Evolutionary conservation across 1,140 invertebrate genomes (phyloP).

Genomic region (Adelges cooleyi): DNA sequence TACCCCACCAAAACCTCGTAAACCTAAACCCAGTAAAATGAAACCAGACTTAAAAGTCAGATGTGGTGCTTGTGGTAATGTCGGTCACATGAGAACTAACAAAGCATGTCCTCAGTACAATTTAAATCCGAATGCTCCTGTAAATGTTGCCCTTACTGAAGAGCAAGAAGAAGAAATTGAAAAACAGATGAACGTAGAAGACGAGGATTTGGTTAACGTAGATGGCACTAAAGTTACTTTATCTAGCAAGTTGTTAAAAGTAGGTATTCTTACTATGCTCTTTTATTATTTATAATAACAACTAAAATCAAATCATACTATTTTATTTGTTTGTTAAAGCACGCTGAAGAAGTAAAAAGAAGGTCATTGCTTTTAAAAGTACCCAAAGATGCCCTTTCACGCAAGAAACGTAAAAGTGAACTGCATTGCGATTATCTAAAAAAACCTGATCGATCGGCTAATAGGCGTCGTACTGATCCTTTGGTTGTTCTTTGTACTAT

Average conservation of each 20-base stretch:
- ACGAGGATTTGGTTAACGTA: conserved; percentile 79
- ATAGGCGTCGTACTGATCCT: conserved; percentile 90
- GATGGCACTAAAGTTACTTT: conserved; percentile 82
- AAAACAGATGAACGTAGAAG: conserved; percentile 62
- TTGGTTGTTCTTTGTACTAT: conserved; percentile 88
- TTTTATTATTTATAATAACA: no score
- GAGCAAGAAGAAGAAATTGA: conserved; percentile 74
- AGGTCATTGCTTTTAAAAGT: conserved; percentile 71
- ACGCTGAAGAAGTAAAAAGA: conserved; percentile 67
- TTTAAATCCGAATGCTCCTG: conserved; percentile 44
- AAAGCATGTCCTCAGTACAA: conserved; percentile 90
- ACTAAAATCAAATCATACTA: no score
- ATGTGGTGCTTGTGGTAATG: conserved; percentile 93
- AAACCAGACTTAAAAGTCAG: conserved; percentile 66
- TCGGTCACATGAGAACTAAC: conserved; percentile 82
- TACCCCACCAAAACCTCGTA: conserved; percentile 9
- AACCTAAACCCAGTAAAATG: conserved; percentile 31
- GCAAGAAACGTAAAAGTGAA: conserved; percentile 54
- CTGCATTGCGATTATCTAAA: conserved; percentile 89
- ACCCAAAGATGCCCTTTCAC: conserved; percentile 61
- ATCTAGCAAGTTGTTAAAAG: conserved; percentile 67
- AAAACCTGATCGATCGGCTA: conserved; percentile 72
- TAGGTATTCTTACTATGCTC: conserved; percentile 40
- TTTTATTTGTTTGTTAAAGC: conserved; percentile 45
- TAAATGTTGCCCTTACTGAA: conserved; percentile 63